Base-by-base conservation (phyloP, 2,888 invertebrate genomes). In the Sisyra nigra region DNA sequence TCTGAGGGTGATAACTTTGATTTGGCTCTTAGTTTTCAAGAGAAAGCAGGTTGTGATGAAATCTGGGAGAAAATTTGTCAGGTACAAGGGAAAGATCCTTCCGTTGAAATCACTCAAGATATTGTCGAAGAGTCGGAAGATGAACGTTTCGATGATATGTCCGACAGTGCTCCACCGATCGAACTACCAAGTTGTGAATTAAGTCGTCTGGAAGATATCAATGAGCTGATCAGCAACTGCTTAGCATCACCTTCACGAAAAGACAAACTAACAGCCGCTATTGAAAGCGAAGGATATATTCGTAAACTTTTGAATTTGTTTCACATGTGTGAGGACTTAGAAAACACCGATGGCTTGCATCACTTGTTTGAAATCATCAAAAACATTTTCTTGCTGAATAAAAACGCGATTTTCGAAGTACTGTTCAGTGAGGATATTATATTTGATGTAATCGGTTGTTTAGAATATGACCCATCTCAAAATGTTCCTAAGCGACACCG, bases 1-100 rank as follows among this genome's bases (percentile, higher is more conserved):
- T 96, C 97, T 17, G 98, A 99, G 68, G 93, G 93, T 48, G 98
- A 98, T 61, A 94, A 94, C 63, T 96, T 93, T 67, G 98, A 99
- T 69, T 75, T 98, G 63, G 98, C 98, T 44, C 71, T 99, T 55
- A 97, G 97, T 72, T 99, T 99, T 72, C 98, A 99, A 74, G 98
- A 99, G 67, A 97, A 97, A 68, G 89, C 88, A 48, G 98, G 98
- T 57, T 98, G 98, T 72, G 97, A 98, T 75, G 98, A 98, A 68
- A 96, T 99, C 56, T 99, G 98, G 98, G 96, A 96, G 59, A 96
- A 96, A 67, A 98, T 99, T 58, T 99, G 98, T 67, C 87, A 91
- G 74, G 91, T 98, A 32, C 98, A 99, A 74, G 97, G 97, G 31
- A 94, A 94, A 65, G 97, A 98, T 69, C 97, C 97, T 33, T 92